Base-by-base conservation (phyloP, 2,113 vertebrate genomes). In the Phylloscopus trochiloides region DNA sequence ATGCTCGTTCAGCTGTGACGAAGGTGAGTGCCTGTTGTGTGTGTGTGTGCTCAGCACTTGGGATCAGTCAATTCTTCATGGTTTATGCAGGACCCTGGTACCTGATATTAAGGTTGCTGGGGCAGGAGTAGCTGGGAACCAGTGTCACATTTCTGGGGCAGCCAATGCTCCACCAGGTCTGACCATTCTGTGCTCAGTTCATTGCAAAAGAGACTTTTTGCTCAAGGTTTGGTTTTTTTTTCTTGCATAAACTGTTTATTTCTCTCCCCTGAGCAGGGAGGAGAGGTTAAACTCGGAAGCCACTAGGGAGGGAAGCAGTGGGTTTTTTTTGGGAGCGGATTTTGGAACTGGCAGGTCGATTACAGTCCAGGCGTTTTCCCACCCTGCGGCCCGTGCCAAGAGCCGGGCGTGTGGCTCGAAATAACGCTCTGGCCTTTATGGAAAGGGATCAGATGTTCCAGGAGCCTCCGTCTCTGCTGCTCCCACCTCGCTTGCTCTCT, bases 371-470 rank as follows among this genome's bases (percentile, higher is more conserved):
- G 47, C 92, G 45, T 72, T 95, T 86, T 95, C 96, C 96, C 97
- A 96, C 95, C 96, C 97, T 58, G 88, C 82, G 52, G 61, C 79
- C 65, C 1, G 31, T 96, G 97, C 97, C 97, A 97, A 96, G 95
- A 92, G 88, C 85, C 54, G 88, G 95, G 94, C 84, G 91, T 12
- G 14, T 67, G 40, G 95, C 97, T 98, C 97, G 95, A 97, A 98
- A 98, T 98, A 98, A 98, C 96, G 94, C 97, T 97, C n/a, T 92
- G 97, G 98, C 98, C 98, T 98, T 97, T 96, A 59, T 97, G 95
- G 98, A 96, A 97, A 96, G 62, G 63, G 62, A 96, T 98, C 98
- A 97, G 90, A 97, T 97, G 97, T 98, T 97, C 98, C 95, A 95
- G 96, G 96, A 98, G 97, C 74, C 82, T 94, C 75, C 0, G 9